phyloP scores from a whole-genome alignment of 2,113 vertebrate genomes.

The Stomatorhinus ivindoensis region DNA sequence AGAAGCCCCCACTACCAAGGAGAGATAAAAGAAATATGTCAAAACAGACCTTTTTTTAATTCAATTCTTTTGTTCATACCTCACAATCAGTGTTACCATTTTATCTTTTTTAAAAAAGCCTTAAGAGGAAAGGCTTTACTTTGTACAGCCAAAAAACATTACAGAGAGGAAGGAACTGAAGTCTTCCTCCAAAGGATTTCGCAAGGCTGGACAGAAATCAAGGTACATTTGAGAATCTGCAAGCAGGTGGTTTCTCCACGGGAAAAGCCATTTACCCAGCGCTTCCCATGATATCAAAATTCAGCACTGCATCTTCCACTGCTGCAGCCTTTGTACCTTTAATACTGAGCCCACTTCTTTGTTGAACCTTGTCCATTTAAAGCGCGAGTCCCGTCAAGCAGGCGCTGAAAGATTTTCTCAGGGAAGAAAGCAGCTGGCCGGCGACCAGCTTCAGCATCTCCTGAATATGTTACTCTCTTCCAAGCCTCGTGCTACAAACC shows the following conservation, averaged over 20 bases:
- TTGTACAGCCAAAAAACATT: neutral
- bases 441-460: neutral
- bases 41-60: neutral
- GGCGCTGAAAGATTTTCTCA: slow-evolving; percentile 14
- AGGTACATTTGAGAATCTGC: neutral
- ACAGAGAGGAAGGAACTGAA: neutral
- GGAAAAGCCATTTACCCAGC: neutral
- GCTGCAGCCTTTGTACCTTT: slow-evolving; percentile 11
- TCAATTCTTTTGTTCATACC: neutral
- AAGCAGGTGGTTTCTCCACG: neutral
- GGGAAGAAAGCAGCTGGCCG: neutral
- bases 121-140: neutral
- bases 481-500: neutral
- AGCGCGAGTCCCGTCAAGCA: neutral
- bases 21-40: neutral
- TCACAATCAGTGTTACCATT: neutral
- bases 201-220: neutral
- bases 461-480: neutral
- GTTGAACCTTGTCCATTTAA: slow-evolving; percentile 16
- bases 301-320: slow-evolving; percentile 3
- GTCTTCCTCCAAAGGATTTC: neutral
- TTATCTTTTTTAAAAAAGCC: neutral
- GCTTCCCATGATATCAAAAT: neutral
- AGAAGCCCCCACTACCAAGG: neutral
- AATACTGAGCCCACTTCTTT: slow-evolving; percentile 14